Conservation (phyloP, 1,140 invertebrate genomes). For the Drosophila navojoa region DNA sequence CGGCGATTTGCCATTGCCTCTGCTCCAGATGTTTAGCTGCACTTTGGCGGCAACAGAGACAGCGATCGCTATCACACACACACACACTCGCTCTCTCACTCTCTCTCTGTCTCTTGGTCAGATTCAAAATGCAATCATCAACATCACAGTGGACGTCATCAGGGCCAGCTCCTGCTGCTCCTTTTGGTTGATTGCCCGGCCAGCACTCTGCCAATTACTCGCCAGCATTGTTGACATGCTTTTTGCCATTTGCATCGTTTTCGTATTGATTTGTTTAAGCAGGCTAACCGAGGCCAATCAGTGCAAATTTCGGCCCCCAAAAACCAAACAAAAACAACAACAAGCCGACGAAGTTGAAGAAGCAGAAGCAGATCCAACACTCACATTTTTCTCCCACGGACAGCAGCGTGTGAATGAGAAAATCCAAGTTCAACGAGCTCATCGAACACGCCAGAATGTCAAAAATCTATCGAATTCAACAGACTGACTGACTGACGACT, state of each 20-base stretch:
- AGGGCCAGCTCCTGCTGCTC: constrained; percentile 31
- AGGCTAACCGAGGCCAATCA: constrained; percentile 18
- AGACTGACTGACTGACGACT: constrained; percentile 2
- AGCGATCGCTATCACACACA: constrained; percentile 66
- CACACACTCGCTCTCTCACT: not conserved
- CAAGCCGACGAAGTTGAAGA: not conserved
- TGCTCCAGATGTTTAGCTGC: constrained; percentile 81
- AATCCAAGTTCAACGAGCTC: constrained; percentile 57
- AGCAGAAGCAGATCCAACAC: constrained; percentile 10
- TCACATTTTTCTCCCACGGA: constrained; percentile 77
- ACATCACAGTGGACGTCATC: constrained; percentile 66
- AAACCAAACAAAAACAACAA: constrained; percentile 15
- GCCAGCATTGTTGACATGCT: constrained; percentile 76
- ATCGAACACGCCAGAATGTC: constrained; percentile 59
- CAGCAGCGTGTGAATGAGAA: constrained; percentile 69
- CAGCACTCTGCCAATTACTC: constrained; percentile 73
- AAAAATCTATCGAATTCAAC: constrained; percentile 69
- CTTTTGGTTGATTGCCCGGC: constrained; percentile 31
- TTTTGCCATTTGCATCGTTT: constrained; percentile 80
- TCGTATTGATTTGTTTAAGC: constrained; percentile 81
- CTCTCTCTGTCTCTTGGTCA: not conserved
- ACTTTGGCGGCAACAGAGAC: constrained; percentile 56
- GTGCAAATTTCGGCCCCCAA: constrained; percentile 44
- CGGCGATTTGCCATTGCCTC: constrained; percentile 37
- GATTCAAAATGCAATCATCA: constrained; percentile 70